Percentiles rank a stretch among this genome's conserved stretches.
These are phyloP conservation scores for Caenorhabditis zanzibari DNA, from an alignment of 2,888 invertebrate genomes.

Conservation along the genomic window DNA sequence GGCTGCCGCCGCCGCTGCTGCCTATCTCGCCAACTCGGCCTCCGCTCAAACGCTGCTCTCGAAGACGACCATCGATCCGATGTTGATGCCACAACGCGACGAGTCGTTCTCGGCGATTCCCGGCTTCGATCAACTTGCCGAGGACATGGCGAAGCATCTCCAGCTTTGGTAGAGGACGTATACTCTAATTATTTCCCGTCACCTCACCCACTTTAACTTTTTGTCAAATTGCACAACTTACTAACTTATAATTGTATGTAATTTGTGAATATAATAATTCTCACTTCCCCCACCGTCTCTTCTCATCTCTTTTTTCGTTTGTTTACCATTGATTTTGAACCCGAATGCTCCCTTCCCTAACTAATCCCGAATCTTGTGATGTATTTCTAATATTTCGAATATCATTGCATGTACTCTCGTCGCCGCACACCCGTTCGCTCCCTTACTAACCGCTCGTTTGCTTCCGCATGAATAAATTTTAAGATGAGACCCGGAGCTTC, in stretches of 20 bases:
- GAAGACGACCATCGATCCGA: conserved; percentile 19
- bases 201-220: neutral
- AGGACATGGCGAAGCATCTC: conserved; percentile 74
- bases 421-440: neutral
- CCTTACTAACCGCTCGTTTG: conserved; percentile 30
- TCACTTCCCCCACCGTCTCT: neutral
- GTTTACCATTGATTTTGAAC: conserved; percentile 10
- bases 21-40: conserved; percentile 25
- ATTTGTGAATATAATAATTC: conserved; percentile 61
- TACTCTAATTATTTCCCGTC: no score
- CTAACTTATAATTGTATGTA: conserved; percentile 58
- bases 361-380: conserved; percentile 49
- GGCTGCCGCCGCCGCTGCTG: conserved; percentile 28
- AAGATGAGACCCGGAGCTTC: no score
- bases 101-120: conserved; percentile 52
- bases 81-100: conserved; percentile 26
- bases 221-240: conserved; percentile 45
- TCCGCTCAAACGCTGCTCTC: neutral
- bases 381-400: conserved; percentile 56
- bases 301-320: conserved; percentile 16
- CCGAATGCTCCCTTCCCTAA: neutral
- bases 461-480: conserved; percentile 44
- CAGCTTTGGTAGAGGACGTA: conserved; percentile 62
- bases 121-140: conserved; percentile 71
- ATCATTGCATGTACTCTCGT: conserved; percentile 59